Evolutionary conservation across 2,797 vertebrate genomes (phyloP), one percentile per base, ranked within the genome.

Genomic region (Ispidina lecontei): DNA sequence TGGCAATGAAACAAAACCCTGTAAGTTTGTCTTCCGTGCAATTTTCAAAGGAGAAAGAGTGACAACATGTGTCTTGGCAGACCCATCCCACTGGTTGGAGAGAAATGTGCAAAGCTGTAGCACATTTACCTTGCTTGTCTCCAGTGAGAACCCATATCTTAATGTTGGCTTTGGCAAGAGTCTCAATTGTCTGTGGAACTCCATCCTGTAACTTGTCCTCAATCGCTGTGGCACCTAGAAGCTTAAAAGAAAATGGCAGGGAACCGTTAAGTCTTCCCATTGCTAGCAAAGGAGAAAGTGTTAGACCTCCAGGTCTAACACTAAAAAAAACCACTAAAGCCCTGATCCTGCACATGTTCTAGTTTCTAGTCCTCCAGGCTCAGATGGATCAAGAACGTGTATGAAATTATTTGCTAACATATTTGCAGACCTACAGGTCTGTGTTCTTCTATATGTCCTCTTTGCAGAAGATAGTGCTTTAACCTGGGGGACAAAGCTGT

Each of bases 131-230:
- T 98, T 99, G 99, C 90, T 99, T 99, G 94, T 99, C 99, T 47
- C 99, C 99, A 26, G 99, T 99, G 68, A 99, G 97, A 86, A 99
- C 98, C 99, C 99, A 99, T 82, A 99, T 98, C 96, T 99, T 99
- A 90, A 99, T 99, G 93, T 98, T 97, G 21, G 99, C 99, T 97
- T 98, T 98, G 54, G 96, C 97, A 71, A 99, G 98, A 60, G 97
- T 98, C 92, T 98, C 97, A 20, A 99, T 98, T 41, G 99, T 99
- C 94, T 99, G 98, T 41, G 98, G 98, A 0, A 99, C 99, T 2
- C 98, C 98, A 0, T 99, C 98, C 91, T 99, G 99, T n/a, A 99
- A 96, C 96, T 99, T 99, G 97, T 99, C 99, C 94, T 99, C 99
- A 77, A 99, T 98, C 1, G 99, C 99, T 64, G 98, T 98, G 11